A percentile compares a stretch with the other conserved stretches of the same genome.
Conservation (phyloP, 2,113 vertebrate genomes). For the Genyomyrus donnyi region DNA sequence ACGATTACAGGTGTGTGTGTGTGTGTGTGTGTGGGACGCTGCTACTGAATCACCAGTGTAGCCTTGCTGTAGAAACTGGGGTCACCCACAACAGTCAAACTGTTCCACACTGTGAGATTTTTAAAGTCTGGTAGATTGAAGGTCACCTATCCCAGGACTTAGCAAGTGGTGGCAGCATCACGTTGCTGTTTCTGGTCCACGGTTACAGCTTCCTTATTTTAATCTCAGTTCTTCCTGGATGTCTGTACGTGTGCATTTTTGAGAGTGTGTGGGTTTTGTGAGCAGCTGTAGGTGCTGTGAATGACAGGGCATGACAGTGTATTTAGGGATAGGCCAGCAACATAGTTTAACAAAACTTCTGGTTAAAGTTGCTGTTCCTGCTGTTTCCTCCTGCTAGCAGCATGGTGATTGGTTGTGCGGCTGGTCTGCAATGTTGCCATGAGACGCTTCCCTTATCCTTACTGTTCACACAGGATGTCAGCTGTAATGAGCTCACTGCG, state of each 20-base stretch:
- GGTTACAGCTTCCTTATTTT: not conserved
- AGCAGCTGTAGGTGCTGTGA: not conserved
- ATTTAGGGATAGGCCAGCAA: not conserved
- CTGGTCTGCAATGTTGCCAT: not conserved
- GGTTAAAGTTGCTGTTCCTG: not conserved
- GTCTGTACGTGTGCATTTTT: not conserved
- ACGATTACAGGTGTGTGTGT: not conserved
- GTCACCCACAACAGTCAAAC: not conserved
- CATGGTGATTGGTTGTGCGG: not conserved
- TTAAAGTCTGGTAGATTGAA: not conserved
- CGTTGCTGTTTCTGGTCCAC: not conserved
- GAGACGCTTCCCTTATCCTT: conserved; percentile 20
- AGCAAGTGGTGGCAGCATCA: not conserved
- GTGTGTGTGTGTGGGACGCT: not conserved
- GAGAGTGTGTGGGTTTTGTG: not conserved
- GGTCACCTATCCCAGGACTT: not conserved
- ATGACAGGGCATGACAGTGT: not conserved
- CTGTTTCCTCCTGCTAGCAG: not conserved
- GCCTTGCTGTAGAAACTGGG: not conserved
- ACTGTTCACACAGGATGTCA: conserved; percentile 72
- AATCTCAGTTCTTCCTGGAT: not conserved
- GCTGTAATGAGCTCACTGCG: conserved; percentile 88
- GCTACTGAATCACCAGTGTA: not conserved
- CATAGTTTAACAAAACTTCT: not conserved
- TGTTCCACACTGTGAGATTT: not conserved